Conservation (phyloP, 2,113 vertebrate species). For the Capreolus pygargus region DNA sequence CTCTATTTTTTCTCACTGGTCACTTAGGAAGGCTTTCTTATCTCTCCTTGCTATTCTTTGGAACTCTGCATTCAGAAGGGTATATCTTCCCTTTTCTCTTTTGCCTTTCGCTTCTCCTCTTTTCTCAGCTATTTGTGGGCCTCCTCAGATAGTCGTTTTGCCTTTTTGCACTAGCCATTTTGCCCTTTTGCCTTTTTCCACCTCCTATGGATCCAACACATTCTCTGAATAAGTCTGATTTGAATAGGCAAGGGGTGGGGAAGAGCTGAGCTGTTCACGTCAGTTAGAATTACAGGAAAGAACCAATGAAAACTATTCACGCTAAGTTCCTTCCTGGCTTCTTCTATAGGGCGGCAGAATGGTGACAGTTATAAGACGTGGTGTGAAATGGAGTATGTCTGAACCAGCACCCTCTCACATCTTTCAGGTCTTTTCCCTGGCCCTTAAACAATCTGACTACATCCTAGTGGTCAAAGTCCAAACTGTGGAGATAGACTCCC, state of each 20-base stretch:
- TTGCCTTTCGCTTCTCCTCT: background rate
- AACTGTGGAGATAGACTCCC: background rate
- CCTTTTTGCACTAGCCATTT: background rate
- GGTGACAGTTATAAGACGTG: background rate
- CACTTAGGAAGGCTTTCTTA: background rate
- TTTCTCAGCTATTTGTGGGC: background rate
- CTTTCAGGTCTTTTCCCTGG: background rate
- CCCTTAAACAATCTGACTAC: background rate
- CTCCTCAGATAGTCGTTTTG: background rate
- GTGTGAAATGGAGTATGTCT: background rate
- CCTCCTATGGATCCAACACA: background rate
- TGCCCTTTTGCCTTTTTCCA: background rate
- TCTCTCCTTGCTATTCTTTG: background rate
- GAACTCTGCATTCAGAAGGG: background rate
- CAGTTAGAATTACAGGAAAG: background rate
- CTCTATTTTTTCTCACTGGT: background rate
- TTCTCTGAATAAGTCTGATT: slow-evolving; percentile 1
- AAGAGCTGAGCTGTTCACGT: background rate
- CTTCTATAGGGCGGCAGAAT: background rate
- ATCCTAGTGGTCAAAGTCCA: background rate
- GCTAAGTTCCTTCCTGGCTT: background rate
- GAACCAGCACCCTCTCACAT: background rate
- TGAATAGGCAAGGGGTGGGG: background rate
- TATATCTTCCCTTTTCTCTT: background rate
- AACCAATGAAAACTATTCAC: background rate